A percentile compares a stretch with the other conserved stretches of the same genome.
phyloP scores from a whole-genome alignment of 2,888 invertebrate species.

The Lypha dubia region DNA sequence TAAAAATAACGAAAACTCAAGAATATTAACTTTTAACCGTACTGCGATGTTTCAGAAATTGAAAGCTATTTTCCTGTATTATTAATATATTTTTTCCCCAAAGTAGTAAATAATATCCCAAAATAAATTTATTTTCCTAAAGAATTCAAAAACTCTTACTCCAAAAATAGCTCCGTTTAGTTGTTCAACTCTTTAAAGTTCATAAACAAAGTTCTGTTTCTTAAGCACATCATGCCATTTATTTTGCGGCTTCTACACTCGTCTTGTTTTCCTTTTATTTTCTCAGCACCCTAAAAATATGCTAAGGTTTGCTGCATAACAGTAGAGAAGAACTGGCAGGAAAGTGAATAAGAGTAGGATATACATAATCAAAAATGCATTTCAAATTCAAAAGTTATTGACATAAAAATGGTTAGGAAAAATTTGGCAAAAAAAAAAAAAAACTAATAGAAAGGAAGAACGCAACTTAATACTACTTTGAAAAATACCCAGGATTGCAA shows the following conservation, averaged over 20 bases:
- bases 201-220: constrained; percentile 10
- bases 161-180: not conserved
- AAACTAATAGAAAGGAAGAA: too few relatives aligned
- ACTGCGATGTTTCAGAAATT: too few relatives aligned
- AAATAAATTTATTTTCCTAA: not conserved
- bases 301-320: constrained; percentile 13
- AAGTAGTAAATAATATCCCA: not conserved
- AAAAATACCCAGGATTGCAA: constrained; percentile 36
- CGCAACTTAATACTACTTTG: constrained; percentile 16
- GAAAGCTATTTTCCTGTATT: too few relatives aligned
- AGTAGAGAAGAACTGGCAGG: not conserved
- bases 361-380: constrained; percentile 51
- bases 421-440: constrained; percentile 22
- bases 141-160: not conserved
- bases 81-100: too few relatives aligned
- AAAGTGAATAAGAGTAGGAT: not conserved
- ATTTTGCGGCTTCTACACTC: not conserved
- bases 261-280: not conserved
- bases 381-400: constrained; percentile 59
- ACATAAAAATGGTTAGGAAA: constrained; percentile 40
- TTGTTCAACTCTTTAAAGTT: constrained; percentile 5
- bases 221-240: constrained; percentile 2
- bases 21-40: too few relatives aligned
- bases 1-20: too few relatives aligned
- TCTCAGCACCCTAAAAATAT: constrained; percentile 10